Conservation (phyloP, 2,888 invertebrate species). For the Dryomyza anilis region DNA sequence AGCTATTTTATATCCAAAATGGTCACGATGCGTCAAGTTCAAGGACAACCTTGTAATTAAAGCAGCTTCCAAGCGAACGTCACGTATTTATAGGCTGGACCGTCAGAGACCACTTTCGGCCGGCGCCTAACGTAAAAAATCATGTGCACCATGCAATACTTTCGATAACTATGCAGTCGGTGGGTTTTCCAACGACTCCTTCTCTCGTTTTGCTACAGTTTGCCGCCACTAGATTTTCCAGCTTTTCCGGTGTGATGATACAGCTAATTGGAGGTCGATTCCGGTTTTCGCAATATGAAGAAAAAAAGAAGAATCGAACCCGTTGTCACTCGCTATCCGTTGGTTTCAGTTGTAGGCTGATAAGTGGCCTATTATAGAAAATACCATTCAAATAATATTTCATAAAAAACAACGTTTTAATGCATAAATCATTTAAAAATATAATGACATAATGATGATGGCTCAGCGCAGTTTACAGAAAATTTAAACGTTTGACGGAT, state of each 20-base stretch:
- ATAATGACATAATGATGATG: too few relatives aligned
- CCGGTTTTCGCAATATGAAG: conserved; percentile 3
- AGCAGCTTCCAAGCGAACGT: conserved; percentile 42
- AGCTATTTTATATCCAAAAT: too few relatives aligned
- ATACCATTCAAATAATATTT: not conserved
- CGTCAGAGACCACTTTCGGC: not conserved
- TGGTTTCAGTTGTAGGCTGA: not conserved
- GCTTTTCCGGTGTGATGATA: conserved; percentile 20
- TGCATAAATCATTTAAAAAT: too few relatives aligned
- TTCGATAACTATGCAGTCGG: conserved; percentile 2
- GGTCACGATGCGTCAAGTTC: conserved; percentile 48
- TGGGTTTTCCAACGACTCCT: not conserved
- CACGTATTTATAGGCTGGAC: conserved; percentile 43
- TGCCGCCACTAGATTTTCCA: conserved; percentile 32
- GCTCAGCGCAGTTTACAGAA: too few relatives aligned
- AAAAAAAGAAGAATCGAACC: not conserved
- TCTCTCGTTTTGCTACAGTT: conserved; percentile 1
- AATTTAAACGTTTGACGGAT: too few relatives aligned
- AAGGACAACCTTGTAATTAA: conserved; percentile 60
- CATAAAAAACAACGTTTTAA: not conserved
- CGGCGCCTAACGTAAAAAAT: not conserved
- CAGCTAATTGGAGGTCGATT: conserved; percentile 1
- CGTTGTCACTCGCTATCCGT: not conserved
- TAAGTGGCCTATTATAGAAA: not conserved
- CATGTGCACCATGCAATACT: not conserved